Base-by-base conservation (phyloP, 2,113 vertebrate species). In the Patagioenas fasciata region DNA sequence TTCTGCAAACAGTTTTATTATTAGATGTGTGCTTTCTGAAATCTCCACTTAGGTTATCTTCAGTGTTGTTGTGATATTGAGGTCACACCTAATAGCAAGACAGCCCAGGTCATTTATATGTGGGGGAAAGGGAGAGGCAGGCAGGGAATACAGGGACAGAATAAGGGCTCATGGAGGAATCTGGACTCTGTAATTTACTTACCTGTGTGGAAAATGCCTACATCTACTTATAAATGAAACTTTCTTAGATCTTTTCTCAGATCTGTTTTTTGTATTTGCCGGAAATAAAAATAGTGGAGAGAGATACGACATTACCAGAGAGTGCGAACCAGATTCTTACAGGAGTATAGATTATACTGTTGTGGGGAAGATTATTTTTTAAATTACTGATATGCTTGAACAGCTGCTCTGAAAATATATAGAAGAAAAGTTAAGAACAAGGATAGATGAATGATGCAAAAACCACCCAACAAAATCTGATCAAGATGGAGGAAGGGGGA, bases 1-100 rank as follows among this genome's bases (percentile, higher is more conserved):
- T 87, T 86, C 61, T 92, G 51, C 51, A 56, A 58, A 77, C 40
- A 88, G 58, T 31, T 91, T 87, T 91, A n/a, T 85, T 95, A 77
- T 91, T 91, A 91, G 61, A 73, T 82, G 13, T 17, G 26, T 8
- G 5, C 50, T 83, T 85, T 91, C 62, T 80, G 67, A 83, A 74
- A 42, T 70, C 64, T 90, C 48, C 7, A 6, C 60, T 67, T 85
- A 36, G 50, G 58, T 92, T 82, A 19, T 32, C 34, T 75, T 82
- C 54, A 58, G 21, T 66, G 62, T 80, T 20, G 11, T n/a, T 32
- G 34, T 65, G 70, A 42, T 65, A 62, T 3, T 93, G 79, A 89
- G 79, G 89, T 77, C 54, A 32, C 26, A 56, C 29, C 13, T 44
- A 80, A 66, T 60, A 88, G 70, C 28, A 40, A 84, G 65, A 36